A percentile compares a stretch with the other conserved stretches of the same genome.
phyloP scores from a whole-genome alignment of 2,113 vertebrate genomes.

The Proterorhinus semilunaris region DNA sequence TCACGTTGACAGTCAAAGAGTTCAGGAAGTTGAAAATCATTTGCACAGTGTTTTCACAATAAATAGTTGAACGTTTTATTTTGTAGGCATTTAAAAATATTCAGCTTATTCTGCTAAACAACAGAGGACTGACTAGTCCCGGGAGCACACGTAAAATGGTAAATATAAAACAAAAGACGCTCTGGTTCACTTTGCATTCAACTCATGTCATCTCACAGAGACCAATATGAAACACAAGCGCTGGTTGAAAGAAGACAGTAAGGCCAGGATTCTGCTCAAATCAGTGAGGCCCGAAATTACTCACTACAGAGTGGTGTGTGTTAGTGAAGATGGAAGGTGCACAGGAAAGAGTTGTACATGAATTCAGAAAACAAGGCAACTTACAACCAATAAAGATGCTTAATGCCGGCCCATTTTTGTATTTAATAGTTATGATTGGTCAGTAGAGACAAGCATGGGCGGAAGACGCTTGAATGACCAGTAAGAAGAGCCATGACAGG shows the following conservation, averaged over 20 bases:
- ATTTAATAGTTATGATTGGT: no score
- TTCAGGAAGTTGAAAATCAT: slow-evolving; percentile 72
- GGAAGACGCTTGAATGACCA: no score
- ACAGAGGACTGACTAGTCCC: slow-evolving; percentile 57
- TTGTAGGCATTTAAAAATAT: slow-evolving; percentile 77
- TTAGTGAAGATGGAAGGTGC: no score
- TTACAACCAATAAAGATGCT: no score
- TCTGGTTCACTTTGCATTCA: slow-evolving; percentile 67
- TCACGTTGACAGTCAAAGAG: slow-evolving; percentile 62
- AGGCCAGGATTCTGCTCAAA: slow-evolving; percentile 37
- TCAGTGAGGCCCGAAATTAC: no score
- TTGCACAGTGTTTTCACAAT: slow-evolving; percentile 76
- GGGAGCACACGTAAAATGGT: slow-evolving; percentile 62
- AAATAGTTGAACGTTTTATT: slow-evolving; percentile 69
- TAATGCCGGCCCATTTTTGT: no score
- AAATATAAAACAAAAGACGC: slow-evolving; percentile 45
- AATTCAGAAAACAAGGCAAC: no score
- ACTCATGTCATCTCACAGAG: slow-evolving; percentile 82
- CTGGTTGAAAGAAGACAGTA: slow-evolving; percentile 45
- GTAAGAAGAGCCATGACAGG: not conserved
- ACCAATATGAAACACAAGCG: slow-evolving; percentile 79
- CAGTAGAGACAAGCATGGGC: no score
- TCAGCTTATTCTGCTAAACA: slow-evolving; percentile 71
- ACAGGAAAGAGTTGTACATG: no score
- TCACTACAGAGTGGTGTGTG: no score